A percentile compares a stretch with the other conserved stretches of the same genome.
Conservation (phyloP, 2,797 vertebrate species). For the Anguilla obscura region DNA sequence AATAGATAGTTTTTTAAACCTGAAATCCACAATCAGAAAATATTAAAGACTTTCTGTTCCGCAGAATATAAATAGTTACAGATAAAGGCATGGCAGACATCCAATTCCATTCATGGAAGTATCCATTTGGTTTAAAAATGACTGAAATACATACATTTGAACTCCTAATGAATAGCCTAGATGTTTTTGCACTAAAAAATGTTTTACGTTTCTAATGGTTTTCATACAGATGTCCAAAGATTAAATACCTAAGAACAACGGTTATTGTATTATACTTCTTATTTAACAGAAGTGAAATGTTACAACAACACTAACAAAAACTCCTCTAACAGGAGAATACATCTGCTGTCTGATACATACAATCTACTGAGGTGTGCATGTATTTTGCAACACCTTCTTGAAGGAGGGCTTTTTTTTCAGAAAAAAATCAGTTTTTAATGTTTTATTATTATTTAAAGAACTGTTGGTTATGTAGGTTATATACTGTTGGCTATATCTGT, state of each 20-base stretch:
- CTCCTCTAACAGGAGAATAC: neutral
- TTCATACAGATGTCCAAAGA: too few species aligned
- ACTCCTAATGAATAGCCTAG: neutral
- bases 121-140: neutral
- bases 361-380: neutral
- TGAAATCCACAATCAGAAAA: neutral
- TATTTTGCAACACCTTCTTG: neutral
- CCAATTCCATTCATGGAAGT: neutral
- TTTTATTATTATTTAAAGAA: too few species aligned
- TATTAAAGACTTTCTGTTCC: neutral
- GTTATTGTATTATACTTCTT: neutral
- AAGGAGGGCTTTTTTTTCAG: too few species aligned
- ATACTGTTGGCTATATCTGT: too few species aligned
- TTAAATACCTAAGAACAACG: too few species aligned
- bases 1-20: neutral
- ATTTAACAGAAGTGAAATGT: neutral
- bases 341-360: neutral
- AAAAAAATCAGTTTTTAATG: too few species aligned
- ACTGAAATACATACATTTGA: neutral
- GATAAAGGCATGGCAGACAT: neutral
- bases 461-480: too few species aligned
- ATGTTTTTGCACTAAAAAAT: neutral
- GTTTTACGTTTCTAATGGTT: neutral
- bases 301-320: neutral
- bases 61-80: neutral